These are phyloP conservation scores for Mimumesa dahlbomi DNA, from an alignment of 2,888 invertebrate genomes.

Conservation along the genomic window DNA sequence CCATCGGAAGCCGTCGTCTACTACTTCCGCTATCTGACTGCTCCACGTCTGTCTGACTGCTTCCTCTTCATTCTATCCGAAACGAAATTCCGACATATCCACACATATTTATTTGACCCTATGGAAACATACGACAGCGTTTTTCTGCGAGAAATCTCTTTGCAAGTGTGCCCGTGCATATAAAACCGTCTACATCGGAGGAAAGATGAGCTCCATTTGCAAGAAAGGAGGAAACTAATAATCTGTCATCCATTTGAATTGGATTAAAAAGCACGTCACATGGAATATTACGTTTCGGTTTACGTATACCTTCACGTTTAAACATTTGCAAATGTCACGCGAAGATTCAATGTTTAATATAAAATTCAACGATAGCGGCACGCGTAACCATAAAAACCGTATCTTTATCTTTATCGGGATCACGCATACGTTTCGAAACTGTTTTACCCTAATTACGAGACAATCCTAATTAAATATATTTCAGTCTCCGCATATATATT, in stretches of 20 bases:
- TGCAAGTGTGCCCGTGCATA: neutral
- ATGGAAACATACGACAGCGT: conserved; percentile 60
- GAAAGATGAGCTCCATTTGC: conserved; percentile 22
- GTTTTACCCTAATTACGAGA: conserved; percentile 66
- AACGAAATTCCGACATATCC: conserved; percentile 59
- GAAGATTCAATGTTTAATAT: conserved; percentile 28
- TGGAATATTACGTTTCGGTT: neutral
- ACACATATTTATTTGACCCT: conserved; percentile 61
- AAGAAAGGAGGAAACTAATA: conserved; percentile 28
- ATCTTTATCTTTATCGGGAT: conserved; percentile 39
- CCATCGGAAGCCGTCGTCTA: conserved; percentile 75
- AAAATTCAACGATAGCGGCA: conserved; percentile 23
- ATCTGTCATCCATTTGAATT: conserved; percentile 13
- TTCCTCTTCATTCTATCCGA: conserved; percentile 60
- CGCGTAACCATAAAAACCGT: conserved; percentile 12
- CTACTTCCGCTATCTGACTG: conserved; percentile 73
- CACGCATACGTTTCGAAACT: conserved; percentile 42
- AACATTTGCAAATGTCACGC: neutral
- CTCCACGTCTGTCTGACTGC: conserved; percentile 65
- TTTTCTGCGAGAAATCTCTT: conserved; percentile 48
- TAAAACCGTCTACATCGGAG: conserved; percentile 3
- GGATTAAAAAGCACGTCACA: conserved; percentile 8
- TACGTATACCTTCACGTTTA: no score
- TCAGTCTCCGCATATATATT: conserved; percentile 1
- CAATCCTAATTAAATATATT: conserved; percentile 54